Evolutionary conservation across 2,888 invertebrate species (phyloP), one percentile per base, ranked within the genome.

Genomic region (Drosophila kokeensis): DNA sequence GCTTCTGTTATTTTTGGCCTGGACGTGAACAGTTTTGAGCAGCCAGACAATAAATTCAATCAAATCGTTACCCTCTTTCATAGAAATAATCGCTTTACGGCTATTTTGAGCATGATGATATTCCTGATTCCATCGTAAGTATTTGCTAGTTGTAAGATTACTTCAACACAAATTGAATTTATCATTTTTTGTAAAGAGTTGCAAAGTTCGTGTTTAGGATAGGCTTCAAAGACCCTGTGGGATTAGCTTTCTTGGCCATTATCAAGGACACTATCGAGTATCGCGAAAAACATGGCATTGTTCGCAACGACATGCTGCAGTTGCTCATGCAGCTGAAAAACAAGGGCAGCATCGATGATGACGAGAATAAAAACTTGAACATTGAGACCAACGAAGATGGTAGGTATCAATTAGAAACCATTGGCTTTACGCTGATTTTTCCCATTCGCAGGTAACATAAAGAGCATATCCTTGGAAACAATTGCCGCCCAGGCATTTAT

Each of bases 1-100:
- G 93, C 92, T 7, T 92, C 93, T 2, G 92, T 93, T 29, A 93
- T 93, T 29, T 94, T 94, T 73, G 94, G 94, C 1, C 77, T 94
- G 34, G 92, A 94, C 30, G 84, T 92, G 0, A 91, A 93, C 55
- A 90, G 92, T 7, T 90, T 91, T 48, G 89, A 91, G 21, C 79
- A 93, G 45, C 91, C 91, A 0, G 81, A 91, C 11, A 92, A 93
- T 59, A 89, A 91, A 57, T 93, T 94, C 69, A 76, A 75, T 2
- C 74, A 49, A 1, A 60, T 92, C 38, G 87, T 90, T 11, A 65
- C 79, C 3, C 0, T 74, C 4, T 21, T 78, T 0, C 77, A 74
- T 18, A 32, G 53, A 0, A 64, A 64, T 6, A 69, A 13, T 4
- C 62, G 86, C 0, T 55, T 79, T 1, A 66, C 10, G 0, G 72